Conservation (phyloP, 2,888 invertebrate species). For the Acanthoscelides obtectus region DNA sequence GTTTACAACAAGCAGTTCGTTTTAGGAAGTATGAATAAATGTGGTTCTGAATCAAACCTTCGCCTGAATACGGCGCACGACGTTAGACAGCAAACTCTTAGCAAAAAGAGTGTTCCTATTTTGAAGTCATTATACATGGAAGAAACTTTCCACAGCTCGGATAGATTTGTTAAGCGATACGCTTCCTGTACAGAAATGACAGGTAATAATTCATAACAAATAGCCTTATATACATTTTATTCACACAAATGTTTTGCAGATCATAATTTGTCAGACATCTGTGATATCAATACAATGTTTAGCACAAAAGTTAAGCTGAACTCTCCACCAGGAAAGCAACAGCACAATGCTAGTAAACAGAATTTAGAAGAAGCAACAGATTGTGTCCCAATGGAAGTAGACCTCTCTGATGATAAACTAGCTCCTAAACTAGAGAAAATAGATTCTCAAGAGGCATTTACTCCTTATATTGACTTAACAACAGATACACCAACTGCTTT, state of each 20-base stretch:
- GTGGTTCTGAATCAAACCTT: background rate
- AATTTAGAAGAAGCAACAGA: background rate
- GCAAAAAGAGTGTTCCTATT: background rate
- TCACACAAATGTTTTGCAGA: background rate
- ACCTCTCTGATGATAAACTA: slow-evolving; percentile 9
- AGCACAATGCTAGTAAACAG: background rate
- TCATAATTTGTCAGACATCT: background rate
- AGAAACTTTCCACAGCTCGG: background rate
- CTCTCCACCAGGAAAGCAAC: background rate
- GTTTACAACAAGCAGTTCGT: background rate
- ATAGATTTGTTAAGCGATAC: background rate
- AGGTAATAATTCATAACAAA: background rate
- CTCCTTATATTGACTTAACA: background rate
- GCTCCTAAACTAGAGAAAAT: slow-evolving; percentile 7
- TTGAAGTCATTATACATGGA: background rate
- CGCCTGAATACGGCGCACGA: background rate
- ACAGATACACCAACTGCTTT: background rate
- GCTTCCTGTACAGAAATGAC: background rate
- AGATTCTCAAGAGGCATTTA: slow-evolving; percentile 1
- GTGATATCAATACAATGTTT: background rate
- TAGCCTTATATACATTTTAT: background rate
- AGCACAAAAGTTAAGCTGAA: background rate
- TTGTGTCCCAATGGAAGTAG: slow-evolving; percentile 15
- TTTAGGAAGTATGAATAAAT: background rate
- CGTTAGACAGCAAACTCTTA: no score